Percentiles rank a stretch among this genome's conserved stretches.
Evolutionary conservation across 2,113 vertebrate species (phyloP).

Genomic region (Hepsetus odoe): DNA sequence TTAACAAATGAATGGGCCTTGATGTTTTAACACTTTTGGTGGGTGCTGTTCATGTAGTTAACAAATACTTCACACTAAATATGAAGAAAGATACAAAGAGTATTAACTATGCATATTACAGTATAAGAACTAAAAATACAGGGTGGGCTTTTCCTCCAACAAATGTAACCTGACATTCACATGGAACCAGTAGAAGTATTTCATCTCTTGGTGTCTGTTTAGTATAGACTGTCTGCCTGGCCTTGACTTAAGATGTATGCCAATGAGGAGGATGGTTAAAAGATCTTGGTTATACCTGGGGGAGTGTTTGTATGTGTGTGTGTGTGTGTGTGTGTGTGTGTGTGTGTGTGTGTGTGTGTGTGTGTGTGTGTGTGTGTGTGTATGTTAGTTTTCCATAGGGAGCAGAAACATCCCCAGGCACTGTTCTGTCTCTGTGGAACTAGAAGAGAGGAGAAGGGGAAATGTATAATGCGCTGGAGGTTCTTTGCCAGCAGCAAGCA

Average conservation of each 20-base stretch:
- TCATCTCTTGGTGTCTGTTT: background rate
- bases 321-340: background rate
- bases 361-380: slow-evolving; percentile 38
- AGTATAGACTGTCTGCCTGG: slow-evolving; percentile 13
- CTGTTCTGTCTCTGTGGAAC: slow-evolving; percentile 1
- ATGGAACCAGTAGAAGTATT: background rate
- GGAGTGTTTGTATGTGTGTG: background rate
- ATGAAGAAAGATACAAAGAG: too few relatives aligned
- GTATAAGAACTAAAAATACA: too few relatives aligned
- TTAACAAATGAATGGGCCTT: too few relatives aligned
- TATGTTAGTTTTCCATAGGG: slow-evolving; percentile 30
- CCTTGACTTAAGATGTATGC: slow-evolving; percentile 7
- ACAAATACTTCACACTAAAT: too few relatives aligned
- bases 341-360: background rate
- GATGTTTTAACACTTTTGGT: too few relatives aligned
- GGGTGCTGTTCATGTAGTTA: too few relatives aligned
- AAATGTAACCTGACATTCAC: background rate
- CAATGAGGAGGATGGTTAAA: slow-evolving; percentile 11
- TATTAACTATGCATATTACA: too few relatives aligned
- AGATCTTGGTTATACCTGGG: slow-evolving; percentile 9
- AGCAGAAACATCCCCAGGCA: background rate
- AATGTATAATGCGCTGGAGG: background rate
- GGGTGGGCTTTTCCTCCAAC: too few relatives aligned
- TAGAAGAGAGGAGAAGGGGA: background rate
- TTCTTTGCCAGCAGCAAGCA: slow-evolving; percentile 32